Evolutionary conservation across 2,797 vertebrate species (phyloP).

Genomic region (Tadarida brasiliensis): DNA sequence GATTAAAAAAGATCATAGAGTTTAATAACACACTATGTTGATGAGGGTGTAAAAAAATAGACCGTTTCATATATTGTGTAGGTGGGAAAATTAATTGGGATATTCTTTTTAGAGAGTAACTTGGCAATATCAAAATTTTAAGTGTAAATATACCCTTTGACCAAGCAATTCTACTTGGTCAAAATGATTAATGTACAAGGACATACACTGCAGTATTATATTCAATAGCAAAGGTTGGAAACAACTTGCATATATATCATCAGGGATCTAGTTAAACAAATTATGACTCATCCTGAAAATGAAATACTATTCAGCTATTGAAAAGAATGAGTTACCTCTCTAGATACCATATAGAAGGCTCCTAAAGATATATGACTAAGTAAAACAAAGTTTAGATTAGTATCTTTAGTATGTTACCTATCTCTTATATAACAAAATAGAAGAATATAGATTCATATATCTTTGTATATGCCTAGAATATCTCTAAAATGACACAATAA

Average conservation of each 20-base stretch:
- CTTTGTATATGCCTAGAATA: not conserved
- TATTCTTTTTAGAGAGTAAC: slow-evolving; percentile 5
- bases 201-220: not conserved
- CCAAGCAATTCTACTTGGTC: not conserved
- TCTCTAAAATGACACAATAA: slow-evolving; percentile 11
- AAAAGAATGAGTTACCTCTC: not conserved
- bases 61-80: not conserved
- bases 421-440: slow-evolving; percentile 7
- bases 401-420: not conserved
- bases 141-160: slow-evolving; percentile 18
- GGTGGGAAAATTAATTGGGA: not conserved
- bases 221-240: slow-evolving; percentile 43
- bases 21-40: not conserved
- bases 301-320: slow-evolving; percentile 8
- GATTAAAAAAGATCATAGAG: slow-evolving; percentile 17
- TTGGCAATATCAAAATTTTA: slow-evolving; percentile 35
- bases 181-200: not conserved
- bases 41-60: not conserved
- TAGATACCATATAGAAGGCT: not conserved
- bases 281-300: slow-evolving; percentile 5
- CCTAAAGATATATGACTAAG: not conserved
- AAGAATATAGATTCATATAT: not conserved
- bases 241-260: not conserved
- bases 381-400: slow-evolving; percentile 57
- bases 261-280: slow-evolving; percentile 45